Percentiles rank a stretch among this genome's conserved stretches.
phyloP scores from a whole-genome alignment of 2,113 vertebrate species.

The Astur gentilis region DNA sequence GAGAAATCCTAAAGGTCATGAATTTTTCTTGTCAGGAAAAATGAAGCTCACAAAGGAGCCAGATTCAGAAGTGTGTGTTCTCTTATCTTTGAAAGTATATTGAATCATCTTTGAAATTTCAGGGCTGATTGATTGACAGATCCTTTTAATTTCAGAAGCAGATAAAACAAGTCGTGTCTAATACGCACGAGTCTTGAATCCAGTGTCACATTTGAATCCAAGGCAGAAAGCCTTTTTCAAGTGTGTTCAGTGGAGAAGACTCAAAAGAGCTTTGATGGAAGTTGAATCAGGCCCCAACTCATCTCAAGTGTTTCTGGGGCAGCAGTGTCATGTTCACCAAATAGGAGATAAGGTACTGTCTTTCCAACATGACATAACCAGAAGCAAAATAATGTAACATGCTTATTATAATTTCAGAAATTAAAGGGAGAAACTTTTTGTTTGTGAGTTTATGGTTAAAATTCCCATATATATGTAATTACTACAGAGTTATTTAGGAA shows the following conservation, averaged over 20 bases:
- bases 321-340: neutral
- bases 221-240: neutral
- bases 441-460: neutral
- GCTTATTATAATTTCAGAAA: neutral
- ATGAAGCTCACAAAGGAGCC: neutral
- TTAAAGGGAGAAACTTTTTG: neutral
- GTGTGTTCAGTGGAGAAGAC: neutral
- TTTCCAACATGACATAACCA: neutral
- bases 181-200: neutral
- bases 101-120: neutral
- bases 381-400: neutral
- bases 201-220: neutral
- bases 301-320: neutral
- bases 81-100: neutral
- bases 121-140: neutral
- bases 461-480: neutral
- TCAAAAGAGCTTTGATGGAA: neutral
- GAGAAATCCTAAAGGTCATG: neutral
- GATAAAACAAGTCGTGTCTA: neutral
- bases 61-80: neutral
- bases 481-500: neutral
- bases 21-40: neutral
- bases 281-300: neutral
- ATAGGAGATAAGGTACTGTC: neutral
- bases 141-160: neutral